Conservation (phyloP, 2,797 vertebrate genomes). For the Platalea minor region DNA sequence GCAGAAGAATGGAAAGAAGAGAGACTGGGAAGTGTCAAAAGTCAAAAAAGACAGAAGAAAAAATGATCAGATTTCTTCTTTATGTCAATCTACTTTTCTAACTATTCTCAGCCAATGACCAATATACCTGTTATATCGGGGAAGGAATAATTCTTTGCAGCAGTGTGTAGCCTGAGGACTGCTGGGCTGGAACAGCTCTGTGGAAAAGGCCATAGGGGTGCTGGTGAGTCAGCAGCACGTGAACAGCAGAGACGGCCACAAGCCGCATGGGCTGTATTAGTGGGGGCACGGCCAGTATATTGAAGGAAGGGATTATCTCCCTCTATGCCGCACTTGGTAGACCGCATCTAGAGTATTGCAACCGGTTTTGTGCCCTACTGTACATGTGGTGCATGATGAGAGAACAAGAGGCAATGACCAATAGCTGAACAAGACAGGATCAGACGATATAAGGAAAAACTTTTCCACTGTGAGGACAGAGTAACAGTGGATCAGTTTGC, state of each 20-base stretch:
- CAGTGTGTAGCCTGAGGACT: neutral
- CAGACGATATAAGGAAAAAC: neutral
- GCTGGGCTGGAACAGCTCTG: neutral
- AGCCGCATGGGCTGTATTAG: neutral
- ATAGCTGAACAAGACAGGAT: neutral
- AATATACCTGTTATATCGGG: neutral
- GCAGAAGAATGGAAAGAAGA: neutral
- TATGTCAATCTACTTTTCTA: neutral
- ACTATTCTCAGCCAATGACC: neutral
- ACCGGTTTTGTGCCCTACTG: neutral
- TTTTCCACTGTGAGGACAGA: neutral
- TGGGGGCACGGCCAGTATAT: fast-evolving
- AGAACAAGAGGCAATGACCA: neutral
- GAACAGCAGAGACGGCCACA: neutral
- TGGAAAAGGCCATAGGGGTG: neutral
- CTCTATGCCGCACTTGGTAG: neutral
- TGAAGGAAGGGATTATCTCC: neutral
- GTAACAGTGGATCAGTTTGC: neutral
- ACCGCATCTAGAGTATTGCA: neutral
- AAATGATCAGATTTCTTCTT: neutral
- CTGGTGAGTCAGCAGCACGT: neutral
- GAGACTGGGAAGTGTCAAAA: neutral
- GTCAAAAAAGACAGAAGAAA: neutral
- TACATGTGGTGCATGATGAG: too few species aligned
- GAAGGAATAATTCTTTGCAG: neutral